Evolutionary conservation across 1,140 invertebrate species (phyloP), one percentile per base, ranked within the genome.

Genomic region (Hormaphis cornu): DNA sequence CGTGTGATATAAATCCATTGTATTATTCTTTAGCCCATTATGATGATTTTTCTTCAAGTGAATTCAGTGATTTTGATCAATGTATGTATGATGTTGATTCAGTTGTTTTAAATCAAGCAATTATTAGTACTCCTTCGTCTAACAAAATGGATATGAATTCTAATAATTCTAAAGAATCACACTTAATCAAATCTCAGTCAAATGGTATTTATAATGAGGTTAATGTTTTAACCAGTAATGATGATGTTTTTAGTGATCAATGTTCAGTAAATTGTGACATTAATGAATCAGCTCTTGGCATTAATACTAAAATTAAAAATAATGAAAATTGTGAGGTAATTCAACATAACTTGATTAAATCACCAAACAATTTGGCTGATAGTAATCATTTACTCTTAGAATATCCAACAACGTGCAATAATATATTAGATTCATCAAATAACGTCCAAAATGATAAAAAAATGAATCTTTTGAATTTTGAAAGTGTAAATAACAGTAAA

Each of bases 1-100:
- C 30, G 4, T 66, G 61, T 50, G 61, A 66, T 66, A 66, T 66
- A 35, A 66, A 66, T 66, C 61, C 42, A 22, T 50, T 66, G 35
- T 66, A 66, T 50, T 66, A 66, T 66, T 66, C 61, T 22, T 33
- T 66, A 48, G 26, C 44, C 10, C 61, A 66, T n/a, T 33, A 30
- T 48, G 42, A 66, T 26, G 61, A 66, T 50, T 48, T 66, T 66
- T 66, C 61, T 33, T 66, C 61, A n/a, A 50, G 18, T 35, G 61
- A 66, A 35, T 66, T 66, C 3, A 66, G 44, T 22, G 61, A 66
- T 66, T 48, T 48, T 48, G 61, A 66, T 33, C 61, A 66, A 22
- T 48, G 14, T 35, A 9, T 44, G 22, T 24, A 33, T 35, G 42
- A 63, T 22, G 26, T 63, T 22, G 61, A 66, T 22, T 66, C 61